These are phyloP conservation scores for Pectinophora gossypiella DNA, from an alignment of 1,140 invertebrate species.

Conservation along the genomic window DNA sequence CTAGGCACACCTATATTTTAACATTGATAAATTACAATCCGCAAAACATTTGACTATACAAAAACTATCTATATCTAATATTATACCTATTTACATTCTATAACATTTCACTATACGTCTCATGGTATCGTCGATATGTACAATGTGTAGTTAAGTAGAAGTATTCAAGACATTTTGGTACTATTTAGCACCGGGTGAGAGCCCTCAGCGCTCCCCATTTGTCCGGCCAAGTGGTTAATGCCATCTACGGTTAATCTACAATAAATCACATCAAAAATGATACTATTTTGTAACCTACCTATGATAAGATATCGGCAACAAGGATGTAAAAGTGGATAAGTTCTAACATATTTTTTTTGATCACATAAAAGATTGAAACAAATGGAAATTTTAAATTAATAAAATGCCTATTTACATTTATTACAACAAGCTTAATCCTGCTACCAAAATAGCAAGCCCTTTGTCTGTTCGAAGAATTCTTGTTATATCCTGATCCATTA, in stretches of 20 bases:
- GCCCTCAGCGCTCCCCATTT: too few relatives aligned
- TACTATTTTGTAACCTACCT: background rate
- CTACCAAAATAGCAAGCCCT: background rate
- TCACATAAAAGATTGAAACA: background rate
- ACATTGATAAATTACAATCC: too few relatives aligned
- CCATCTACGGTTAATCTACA: background rate
- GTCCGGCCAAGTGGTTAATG: too few relatives aligned
- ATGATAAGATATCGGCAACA: background rate
- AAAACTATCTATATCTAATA: too few relatives aligned
- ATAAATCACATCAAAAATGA: background rate
- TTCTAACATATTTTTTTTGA: background rate
- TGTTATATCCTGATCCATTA: background rate
- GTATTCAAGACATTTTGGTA: background rate
- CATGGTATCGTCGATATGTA: slow-evolving; percentile 9
- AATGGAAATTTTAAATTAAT: background rate
- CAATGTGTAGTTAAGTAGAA: background rate
- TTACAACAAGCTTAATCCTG: background rate
- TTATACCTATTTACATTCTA: slow-evolving; percentile 8
- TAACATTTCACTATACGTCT: slow-evolving; percentile 17
- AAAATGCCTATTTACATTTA: background rate
- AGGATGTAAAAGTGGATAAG: background rate
- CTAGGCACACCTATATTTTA: too few relatives aligned
- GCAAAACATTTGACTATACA: too few relatives aligned
- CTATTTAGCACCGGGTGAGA: background rate
- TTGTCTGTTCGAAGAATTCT: background rate